phyloP scores from a whole-genome alignment of 2,113 vertebrate species.

The Thalassoma bifasciatum region DNA sequence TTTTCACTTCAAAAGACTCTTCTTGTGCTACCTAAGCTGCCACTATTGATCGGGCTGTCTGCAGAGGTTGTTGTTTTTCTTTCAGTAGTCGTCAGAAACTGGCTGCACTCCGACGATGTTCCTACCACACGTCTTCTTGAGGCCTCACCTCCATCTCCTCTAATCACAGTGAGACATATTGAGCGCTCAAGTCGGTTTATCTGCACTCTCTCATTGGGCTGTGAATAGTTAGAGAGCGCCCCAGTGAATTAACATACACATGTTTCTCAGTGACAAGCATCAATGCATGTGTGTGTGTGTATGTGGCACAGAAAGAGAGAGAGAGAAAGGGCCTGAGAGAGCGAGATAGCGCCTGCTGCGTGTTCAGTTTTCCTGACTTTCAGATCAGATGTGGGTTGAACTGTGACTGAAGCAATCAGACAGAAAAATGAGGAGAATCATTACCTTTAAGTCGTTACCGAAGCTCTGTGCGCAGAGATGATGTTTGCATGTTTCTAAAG shows the following conservation, averaged over 20 bases:
- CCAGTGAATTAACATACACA: constrained; percentile 65
- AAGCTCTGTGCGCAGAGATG: constrained; percentile 31
- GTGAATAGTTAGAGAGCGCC: constrained; percentile 54
- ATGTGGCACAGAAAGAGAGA: neutral
- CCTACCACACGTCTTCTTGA: constrained; percentile 42
- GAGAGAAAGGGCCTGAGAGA: constrained; percentile 47
- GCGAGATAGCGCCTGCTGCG: constrained; percentile 68
- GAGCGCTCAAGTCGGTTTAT: constrained; percentile 64
- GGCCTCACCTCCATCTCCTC: constrained; percentile 65
- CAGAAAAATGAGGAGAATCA: constrained; percentile 56
- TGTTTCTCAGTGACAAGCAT: constrained; percentile 58
- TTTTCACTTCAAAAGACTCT: constrained; percentile 39
- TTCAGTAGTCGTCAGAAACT: constrained; percentile 45
- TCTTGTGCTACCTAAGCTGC: constrained; percentile 31
- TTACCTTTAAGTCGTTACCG: constrained; percentile 45
- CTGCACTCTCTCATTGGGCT: constrained; percentile 65
- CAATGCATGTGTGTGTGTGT: constrained; percentile 31
- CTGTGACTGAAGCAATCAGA: constrained; percentile 66
- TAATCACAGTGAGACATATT: constrained; percentile 69
- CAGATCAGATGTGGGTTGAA: constrained; percentile 69
- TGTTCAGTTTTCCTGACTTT: constrained; percentile 73
- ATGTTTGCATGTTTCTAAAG: constrained; percentile 14
- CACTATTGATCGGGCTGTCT: constrained; percentile 47
- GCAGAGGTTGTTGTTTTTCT: constrained; percentile 38
- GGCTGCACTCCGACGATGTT: constrained; percentile 44